phyloP scores from a whole-genome alignment of 2,888 invertebrate genomes.

The Ametastegia equiseti region DNA sequence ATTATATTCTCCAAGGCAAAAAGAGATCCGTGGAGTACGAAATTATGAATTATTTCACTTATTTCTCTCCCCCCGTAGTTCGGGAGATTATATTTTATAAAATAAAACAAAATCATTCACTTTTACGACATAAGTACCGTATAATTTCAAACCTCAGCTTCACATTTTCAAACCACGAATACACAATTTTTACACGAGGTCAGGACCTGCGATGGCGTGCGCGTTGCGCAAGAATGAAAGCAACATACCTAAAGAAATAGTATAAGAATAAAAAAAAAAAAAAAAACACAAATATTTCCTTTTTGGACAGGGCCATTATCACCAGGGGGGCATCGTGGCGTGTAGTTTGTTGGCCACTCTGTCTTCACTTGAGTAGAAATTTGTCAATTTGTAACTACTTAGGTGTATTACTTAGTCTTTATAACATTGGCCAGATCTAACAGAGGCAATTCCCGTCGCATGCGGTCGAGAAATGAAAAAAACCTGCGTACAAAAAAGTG shows the following conservation, averaged over 20 bases:
- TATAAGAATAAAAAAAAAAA: no score
- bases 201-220: not conserved
- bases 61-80: not conserved
- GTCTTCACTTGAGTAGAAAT: conserved; percentile 28
- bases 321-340: not conserved
- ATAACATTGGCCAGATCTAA: not conserved
- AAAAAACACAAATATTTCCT: not conserved
- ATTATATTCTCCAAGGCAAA: not conserved
- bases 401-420: conserved; percentile 22
- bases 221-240: conserved; percentile 14
- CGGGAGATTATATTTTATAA: not conserved
- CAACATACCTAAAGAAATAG: no score
- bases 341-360: conserved; percentile 10
- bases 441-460: not conserved
- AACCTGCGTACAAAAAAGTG: no score
- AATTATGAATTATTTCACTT: not conserved
- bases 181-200: not conserved
- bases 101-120: not conserved
- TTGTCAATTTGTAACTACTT: conserved; percentile 44
- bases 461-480: not conserved
- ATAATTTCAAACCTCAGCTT: not conserved
- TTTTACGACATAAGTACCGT: no score
- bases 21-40: not conserved
- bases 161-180: not conserved
- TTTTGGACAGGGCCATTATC: not conserved